Percentiles rank a stretch among this genome's conserved stretches.
These are phyloP conservation scores for Pteronotus mesoamericanus DNA, from an alignment of 2,797 vertebrate genomes.

Conservation along the genomic window DNA sequence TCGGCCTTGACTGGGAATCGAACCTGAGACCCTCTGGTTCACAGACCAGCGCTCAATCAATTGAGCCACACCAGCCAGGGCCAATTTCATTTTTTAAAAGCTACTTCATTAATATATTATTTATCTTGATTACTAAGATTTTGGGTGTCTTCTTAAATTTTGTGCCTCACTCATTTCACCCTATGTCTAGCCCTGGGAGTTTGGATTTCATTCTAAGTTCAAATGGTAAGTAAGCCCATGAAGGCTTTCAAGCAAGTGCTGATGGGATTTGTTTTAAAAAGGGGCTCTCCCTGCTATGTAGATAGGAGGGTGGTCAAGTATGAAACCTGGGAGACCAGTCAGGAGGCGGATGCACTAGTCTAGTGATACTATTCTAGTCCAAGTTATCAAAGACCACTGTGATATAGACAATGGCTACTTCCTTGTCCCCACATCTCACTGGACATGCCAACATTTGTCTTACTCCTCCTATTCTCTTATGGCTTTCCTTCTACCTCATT, in stretches of 20 bases:
- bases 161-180: not conserved
- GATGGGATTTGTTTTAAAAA: not conserved
- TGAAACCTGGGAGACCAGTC: not conserved
- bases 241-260: not conserved
- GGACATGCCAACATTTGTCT: not conserved
- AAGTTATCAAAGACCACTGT: not conserved
- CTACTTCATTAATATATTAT: not conserved
- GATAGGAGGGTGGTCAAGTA: not conserved
- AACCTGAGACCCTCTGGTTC: too few relatives aligned
- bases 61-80: too few relatives aligned
- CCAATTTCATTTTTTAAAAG: not conserved
- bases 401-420: not conserved
- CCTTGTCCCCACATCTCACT: not conserved
- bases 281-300: not conserved
- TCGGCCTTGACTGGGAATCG: too few relatives aligned
- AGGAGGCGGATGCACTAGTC: not conserved
- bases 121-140: not conserved
- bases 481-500: not conserved
- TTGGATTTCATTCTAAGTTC: slow-evolving; percentile 23
- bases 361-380: not conserved
- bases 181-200: not conserved
- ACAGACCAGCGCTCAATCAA: too few relatives aligned
- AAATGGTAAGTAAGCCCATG: not conserved
- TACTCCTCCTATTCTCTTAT: not conserved
- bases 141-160: not conserved